Base-by-base conservation (phyloP, 2,888 invertebrate species). In the Yponomeuta malinellus region DNA sequence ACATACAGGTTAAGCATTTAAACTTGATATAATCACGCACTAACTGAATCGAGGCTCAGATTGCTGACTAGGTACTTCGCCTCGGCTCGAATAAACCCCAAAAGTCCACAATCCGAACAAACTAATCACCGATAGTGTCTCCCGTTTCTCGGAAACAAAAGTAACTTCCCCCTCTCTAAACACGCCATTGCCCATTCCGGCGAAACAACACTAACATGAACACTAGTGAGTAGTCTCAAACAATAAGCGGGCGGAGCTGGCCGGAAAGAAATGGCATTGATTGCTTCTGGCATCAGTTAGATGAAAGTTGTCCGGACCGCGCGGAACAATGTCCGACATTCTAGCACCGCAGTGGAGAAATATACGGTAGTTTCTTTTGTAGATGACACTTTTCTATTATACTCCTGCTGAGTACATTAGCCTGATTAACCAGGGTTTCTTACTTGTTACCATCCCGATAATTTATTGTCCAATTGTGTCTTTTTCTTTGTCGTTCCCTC, bases 201-300 rank as follows among this genome's bases (percentile, higher is more conserved):
- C 43, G 15, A 59, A 15, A 15, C 52, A 59, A 59, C 52, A 59
- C 52, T 59, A 12, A 59, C 52, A 59, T 59, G 1, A 59, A 59
- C 52, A 59, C 52, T 59, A 59, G 52, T 15, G 52, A 15, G 12
- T 15, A 65, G 65, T 31, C 65, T 65, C 29, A 29, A 65, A 65
- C 65, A 65, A 65, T 65, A 65, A 64, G 65, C 29, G 65, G 29
- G 31, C 10, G 10, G 33, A 65, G 29, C 52, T 12, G 29, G 9
- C 33, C 31, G 67, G 43, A 67, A 67, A 67, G 67, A 37, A 67
- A 43, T 37, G 12, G 67, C 67, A 67, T 67, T 67, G 67, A 67
- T 67, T 67, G 67, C 67, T 67, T 67, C 67, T 67, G 67, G 67
- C 67, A 67, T 67, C 67, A 67, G 67, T 67, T 67, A 67, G 67